Base-by-base conservation (phyloP, 2,888 invertebrate genomes). In the Ceriagrion tenellum region DNA sequence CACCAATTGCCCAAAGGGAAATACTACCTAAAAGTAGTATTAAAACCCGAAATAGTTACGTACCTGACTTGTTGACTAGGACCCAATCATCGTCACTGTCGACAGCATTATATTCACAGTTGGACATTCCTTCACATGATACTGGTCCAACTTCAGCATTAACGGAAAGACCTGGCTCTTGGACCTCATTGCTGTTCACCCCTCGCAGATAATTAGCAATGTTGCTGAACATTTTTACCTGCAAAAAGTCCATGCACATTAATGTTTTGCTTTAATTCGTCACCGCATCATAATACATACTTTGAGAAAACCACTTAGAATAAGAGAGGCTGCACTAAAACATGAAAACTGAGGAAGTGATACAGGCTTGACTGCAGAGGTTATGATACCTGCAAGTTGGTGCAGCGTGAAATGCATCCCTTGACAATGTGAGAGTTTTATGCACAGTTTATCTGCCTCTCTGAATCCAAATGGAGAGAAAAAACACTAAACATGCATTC, bases 171-270 rank as follows among this genome's bases (percentile, higher is more conserved):
- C 89, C 96, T 95, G 96, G 96, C 95, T 96, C 96, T 96, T 96
- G 96, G 96, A 96, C 96, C 96, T 96, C 96, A 96, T 96, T 96
- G 96, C 96, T 96, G 95, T 96, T 97, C 96, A 97, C 97, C 96
- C 97, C 97, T 96, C 97, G 97, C 96, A 97, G 96, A 97, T 97
- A 98, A 96, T 97, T 97, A 96, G 97, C 97, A 97, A 98, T 97
- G 96, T 97, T 97, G 97, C 97, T 97, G 97, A 98, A 97, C 98
- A 98, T 98, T 95, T 95, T 96, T 95, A 69, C 95, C 95, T 95
- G 95, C 20, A 95, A 95, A 74, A 93, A 56, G 13, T 23, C 0
- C 30, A 13, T 88, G 56, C 35, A 95, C 12, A 74, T 69, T 90
- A 35, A 55, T 59, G 13, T 12, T 90, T 2, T 2, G 12, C 20